These are phyloP conservation scores for Eudyptes chrysolophus DNA, from an alignment of 2,113 vertebrate genomes.

Conservation along the genomic window DNA sequence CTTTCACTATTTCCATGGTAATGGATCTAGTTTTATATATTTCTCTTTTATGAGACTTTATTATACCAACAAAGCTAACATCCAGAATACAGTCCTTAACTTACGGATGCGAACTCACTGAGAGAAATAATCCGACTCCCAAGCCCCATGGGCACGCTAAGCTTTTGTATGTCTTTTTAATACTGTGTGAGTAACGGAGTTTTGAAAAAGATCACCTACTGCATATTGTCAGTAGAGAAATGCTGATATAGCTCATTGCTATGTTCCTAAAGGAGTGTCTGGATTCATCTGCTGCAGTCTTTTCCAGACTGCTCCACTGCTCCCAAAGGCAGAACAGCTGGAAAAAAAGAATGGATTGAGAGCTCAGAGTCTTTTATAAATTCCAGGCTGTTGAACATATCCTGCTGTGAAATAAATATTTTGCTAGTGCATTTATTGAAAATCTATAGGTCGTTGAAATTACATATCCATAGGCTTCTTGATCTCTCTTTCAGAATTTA, in stretches of 20 bases:
- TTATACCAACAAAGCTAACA: constrained; percentile 63
- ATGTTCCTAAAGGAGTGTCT: constrained; percentile 20
- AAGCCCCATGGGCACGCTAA: neutral
- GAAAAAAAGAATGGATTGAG: neutral
- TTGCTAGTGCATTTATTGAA: constrained; percentile 4
- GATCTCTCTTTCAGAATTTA: neutral
- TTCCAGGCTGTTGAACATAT: constrained; percentile 8
- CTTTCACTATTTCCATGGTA: constrained; percentile 71
- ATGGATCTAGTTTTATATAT: constrained; percentile 71
- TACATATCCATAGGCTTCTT: neutral
- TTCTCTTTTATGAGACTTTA: constrained; percentile 70
- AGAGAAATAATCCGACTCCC: constrained; percentile 37
- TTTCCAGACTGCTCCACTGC: constrained; percentile 25
- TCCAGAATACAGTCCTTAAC: constrained; percentile 60
- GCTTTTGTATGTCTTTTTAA: constrained; percentile 40
- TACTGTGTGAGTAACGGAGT: neutral
- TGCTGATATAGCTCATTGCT: constrained; percentile 6
- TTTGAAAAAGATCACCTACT: constrained; percentile 44
- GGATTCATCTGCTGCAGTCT: constrained; percentile 3
- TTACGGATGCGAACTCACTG: neutral
- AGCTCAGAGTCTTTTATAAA: neutral
- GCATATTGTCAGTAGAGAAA: constrained; percentile 19
- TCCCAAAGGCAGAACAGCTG: constrained; percentile 15
- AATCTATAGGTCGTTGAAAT: constrained; percentile 21
- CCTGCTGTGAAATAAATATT: constrained; percentile 9